Evolutionary conservation across 2,113 vertebrate species (phyloP).

Genomic region (Callaeas wilsoni): DNA sequence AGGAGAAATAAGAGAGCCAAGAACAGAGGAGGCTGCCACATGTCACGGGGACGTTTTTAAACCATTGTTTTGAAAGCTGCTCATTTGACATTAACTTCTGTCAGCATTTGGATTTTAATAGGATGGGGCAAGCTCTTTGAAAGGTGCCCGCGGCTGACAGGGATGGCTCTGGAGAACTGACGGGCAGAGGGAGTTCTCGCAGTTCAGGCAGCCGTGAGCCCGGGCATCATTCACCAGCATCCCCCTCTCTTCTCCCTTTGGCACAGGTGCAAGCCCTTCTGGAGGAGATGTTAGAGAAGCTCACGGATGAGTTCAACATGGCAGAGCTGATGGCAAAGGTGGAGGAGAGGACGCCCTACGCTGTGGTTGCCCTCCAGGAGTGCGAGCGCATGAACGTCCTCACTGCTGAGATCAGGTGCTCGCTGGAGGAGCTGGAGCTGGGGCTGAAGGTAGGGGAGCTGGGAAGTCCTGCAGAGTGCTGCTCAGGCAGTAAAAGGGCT

Average conservation of each 20-base stretch:
- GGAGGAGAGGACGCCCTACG: conserved; percentile 86
- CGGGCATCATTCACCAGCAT: not conserved
- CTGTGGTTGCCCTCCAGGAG: conserved; percentile 90
- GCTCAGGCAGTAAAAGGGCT: not conserved
- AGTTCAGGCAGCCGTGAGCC: not conserved
- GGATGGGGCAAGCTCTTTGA: not conserved
- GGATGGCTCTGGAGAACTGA: not conserved
- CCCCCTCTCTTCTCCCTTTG: not conserved
- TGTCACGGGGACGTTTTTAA: not conserved
- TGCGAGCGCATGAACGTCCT: conserved; percentile 92
- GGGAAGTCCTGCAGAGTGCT: not conserved
- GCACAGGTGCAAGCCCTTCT: conserved; percentile 82
- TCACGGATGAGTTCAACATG: conserved; percentile 88
- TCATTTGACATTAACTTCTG: not conserved
- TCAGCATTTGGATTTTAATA: not conserved
- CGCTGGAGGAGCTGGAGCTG: conserved; percentile 81
- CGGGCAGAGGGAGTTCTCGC: not conserved
- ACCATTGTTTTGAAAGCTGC: not conserved
- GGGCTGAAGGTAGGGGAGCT: conserved; percentile 83
- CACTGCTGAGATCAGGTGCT: conserved; percentile 80
- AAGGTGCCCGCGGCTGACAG: not conserved
- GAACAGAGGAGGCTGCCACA: not conserved
- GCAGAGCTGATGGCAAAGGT: conserved; percentile 80
- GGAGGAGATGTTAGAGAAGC: conserved; percentile 87
- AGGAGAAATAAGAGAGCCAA: not conserved